Conservation (phyloP, 1,140 invertebrate genomes). For the Zaprionus tsacasi region DNA sequence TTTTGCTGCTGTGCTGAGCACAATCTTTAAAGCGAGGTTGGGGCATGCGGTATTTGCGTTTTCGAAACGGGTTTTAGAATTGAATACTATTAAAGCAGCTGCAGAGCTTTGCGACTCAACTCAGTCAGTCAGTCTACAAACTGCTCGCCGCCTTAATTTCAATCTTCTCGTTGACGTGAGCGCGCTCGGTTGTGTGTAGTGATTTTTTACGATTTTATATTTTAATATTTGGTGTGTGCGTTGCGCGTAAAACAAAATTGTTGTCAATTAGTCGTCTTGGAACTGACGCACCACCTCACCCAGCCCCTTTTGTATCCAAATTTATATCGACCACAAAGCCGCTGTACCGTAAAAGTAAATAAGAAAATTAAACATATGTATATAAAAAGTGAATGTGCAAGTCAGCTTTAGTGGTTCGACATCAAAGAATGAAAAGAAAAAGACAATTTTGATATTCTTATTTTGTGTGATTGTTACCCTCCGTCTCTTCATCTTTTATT, state of each 20-base stretch:
- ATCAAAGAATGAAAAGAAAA: slow-evolving; percentile 34
- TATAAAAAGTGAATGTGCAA: slow-evolving; percentile 45
- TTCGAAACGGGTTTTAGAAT: slow-evolving; percentile 56
- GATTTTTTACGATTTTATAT: not conserved
- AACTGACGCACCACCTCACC: not conserved
- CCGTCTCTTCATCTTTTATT: slow-evolving; percentile 40
- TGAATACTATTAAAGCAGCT: slow-evolving; percentile 41
- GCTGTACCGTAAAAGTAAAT: slow-evolving; percentile 29
- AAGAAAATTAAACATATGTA: slow-evolving; percentile 29
- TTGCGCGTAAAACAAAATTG: slow-evolving; percentile 15
- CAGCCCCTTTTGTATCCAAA: not conserved
- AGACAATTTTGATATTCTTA: slow-evolving; percentile 40
- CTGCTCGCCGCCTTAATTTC: slow-evolving; percentile 45
- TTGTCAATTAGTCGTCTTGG: slow-evolving; percentile 27
- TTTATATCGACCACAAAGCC: slow-evolving; percentile 13
- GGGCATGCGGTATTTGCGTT: slow-evolving; percentile 35
- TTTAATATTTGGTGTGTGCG: not conserved
- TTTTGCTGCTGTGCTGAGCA: slow-evolving; percentile 17
- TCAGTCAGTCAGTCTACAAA: slow-evolving; percentile 13
- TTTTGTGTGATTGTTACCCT: slow-evolving; percentile 11
- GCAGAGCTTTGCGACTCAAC: slow-evolving; percentile 22
- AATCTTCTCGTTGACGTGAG: slow-evolving; percentile 49
- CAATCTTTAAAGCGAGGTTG: slow-evolving; percentile 35
- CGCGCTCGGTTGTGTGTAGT: slow-evolving; percentile 39
- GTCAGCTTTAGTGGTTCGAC: slow-evolving; percentile 12